Evolutionary conservation across 1,140 invertebrate genomes (phyloP).

Genomic region (Aleiodes sp.): DNA sequence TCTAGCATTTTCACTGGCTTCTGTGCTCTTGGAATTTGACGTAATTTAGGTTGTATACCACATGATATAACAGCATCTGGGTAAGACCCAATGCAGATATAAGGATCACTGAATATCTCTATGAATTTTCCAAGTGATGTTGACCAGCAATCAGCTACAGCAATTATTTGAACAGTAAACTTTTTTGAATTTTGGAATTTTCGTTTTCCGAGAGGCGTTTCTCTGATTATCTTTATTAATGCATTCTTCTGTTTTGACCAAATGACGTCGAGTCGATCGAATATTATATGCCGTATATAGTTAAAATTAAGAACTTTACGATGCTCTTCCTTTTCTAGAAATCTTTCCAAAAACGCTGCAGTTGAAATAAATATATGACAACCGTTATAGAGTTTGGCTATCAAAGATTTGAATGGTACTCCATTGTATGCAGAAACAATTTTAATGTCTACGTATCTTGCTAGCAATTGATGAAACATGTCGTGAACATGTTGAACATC

Average conservation of each 20-base stretch:
- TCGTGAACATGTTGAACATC: slow-evolving; percentile 46
- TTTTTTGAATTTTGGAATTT: slow-evolving; percentile 34
- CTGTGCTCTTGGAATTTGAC: slow-evolving; percentile 35
- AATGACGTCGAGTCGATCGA: slow-evolving; percentile 59
- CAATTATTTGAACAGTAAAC: slow-evolving; percentile 52
- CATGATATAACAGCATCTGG: slow-evolving; percentile 59
- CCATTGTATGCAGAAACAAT: slow-evolving; percentile 53
- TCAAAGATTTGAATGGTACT: slow-evolving; percentile 45
- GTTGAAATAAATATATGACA: slow-evolving; percentile 63
- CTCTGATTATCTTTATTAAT: slow-evolving; percentile 48
- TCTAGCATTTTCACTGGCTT: slow-evolving; percentile 49
- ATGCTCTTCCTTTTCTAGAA: slow-evolving; percentile 43
- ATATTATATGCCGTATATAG: slow-evolving; percentile 49
- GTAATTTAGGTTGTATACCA: slow-evolving; percentile 43
- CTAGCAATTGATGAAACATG: slow-evolving; percentile 44
- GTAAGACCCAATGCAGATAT: slow-evolving; percentile 59
- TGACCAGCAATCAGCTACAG: slow-evolving; percentile 51
- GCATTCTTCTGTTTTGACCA: slow-evolving; percentile 54
- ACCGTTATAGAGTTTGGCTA: slow-evolving; percentile 56
- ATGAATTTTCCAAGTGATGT: slow-evolving; percentile 45
- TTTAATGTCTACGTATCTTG: slow-evolving; percentile 37
- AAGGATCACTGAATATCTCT: slow-evolving; percentile 45
- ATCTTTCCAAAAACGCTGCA: slow-evolving; percentile 51
- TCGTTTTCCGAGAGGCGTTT: slow-evolving; percentile 47
- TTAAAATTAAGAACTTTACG: slow-evolving; percentile 48